Conservation (phyloP, 2,113 vertebrate species). For the Chauna torquata region DNA sequence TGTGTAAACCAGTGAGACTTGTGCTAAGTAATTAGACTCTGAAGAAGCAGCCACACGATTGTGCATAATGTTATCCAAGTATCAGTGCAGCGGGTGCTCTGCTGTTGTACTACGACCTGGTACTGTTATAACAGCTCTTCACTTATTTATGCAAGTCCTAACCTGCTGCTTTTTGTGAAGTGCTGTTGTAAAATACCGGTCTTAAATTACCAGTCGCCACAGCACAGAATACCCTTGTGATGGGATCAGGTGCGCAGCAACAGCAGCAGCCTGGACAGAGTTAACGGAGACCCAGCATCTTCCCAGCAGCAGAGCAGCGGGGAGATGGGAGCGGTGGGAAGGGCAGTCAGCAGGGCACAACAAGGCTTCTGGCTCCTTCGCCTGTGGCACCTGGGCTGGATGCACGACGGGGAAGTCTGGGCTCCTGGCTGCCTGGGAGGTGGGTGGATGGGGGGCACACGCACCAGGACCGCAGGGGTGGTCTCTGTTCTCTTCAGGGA, state of each 20-base stretch:
- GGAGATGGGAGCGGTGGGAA: no score
- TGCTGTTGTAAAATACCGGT: background rate
- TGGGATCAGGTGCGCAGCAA: background rate
- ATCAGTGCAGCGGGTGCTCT: background rate
- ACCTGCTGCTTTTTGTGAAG: background rate
- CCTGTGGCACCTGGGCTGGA: background rate
- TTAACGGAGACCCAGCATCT: background rate
- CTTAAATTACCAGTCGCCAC: background rate
- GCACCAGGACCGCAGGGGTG: fast-evolving
- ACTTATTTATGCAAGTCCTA: background rate
- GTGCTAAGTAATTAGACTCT: background rate
- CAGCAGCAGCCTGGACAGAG: background rate
- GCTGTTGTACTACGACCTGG: background rate
- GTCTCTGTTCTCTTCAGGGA: background rate
- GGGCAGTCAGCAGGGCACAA: background rate
- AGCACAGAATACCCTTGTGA: background rate
- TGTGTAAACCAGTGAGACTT: background rate
- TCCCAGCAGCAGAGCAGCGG: background rate
- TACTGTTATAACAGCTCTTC: background rate
- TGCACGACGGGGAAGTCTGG: background rate
- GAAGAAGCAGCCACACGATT: background rate
- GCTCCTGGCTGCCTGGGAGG: background rate
- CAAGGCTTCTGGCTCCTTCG: background rate
- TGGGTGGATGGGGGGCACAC: background rate
- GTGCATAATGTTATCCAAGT: background rate